Evolutionary conservation across 2,888 invertebrate genomes (phyloP).

Genomic region (Thelaira solivaga): DNA sequence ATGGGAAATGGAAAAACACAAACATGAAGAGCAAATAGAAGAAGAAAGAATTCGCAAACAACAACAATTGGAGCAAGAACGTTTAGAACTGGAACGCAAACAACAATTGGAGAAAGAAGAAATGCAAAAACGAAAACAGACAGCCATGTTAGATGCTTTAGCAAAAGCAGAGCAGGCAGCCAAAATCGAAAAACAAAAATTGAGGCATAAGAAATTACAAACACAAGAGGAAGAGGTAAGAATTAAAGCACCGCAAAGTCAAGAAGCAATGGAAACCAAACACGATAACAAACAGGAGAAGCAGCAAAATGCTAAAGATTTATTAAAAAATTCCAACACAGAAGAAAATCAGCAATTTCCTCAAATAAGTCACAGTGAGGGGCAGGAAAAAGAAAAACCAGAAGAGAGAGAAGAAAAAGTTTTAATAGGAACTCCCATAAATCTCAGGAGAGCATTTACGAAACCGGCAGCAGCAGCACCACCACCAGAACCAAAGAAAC

Average conservation of each 20-base stretch:
- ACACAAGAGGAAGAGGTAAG: conserved; percentile 54
- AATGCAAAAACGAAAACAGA: conserved; percentile 84
- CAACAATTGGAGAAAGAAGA: conserved; percentile 83
- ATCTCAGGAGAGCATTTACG: conserved; percentile 70
- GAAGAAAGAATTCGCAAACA: conserved; percentile 87
- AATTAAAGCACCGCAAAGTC: background rate
- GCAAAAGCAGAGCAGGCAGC: conserved; percentile 87
- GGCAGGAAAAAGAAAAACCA: background rate
- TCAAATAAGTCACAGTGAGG: background rate
- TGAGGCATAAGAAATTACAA: conserved; percentile 69
- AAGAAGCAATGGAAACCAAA: background rate
- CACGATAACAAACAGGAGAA: background rate
- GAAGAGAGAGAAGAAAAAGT: conserved; percentile 72
- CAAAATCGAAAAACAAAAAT: conserved; percentile 82
- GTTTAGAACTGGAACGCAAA: conserved; percentile 85
- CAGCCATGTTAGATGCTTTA: conserved; percentile 86
- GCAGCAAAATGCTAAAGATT: conserved; percentile 46
- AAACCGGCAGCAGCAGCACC: conserved; percentile 68
- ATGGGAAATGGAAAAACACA: conserved; percentile 85
- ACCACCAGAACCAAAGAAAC: background rate
- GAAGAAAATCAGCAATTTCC: conserved; percentile 65
- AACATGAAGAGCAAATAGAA: conserved; percentile 88
- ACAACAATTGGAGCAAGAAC: conserved; percentile 83
- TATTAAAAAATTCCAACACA: conserved; percentile 65
- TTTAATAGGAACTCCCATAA: conserved; percentile 76